Evolutionary conservation across 1,140 invertebrate species (phyloP).

Genomic region (Aphelenchoides fujianensis): DNA sequence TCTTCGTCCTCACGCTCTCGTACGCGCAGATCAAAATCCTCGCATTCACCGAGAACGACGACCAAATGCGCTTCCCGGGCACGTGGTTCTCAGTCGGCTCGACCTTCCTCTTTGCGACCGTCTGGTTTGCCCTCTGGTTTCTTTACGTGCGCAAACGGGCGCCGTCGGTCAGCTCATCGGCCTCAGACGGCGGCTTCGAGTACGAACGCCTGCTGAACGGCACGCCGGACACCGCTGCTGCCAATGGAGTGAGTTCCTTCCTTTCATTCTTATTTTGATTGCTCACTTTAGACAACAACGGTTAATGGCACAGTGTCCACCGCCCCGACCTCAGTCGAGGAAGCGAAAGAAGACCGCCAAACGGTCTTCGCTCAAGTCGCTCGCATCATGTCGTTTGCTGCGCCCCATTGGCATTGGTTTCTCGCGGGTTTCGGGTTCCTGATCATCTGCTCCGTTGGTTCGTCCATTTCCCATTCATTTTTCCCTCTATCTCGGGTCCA

Average conservation of each 20-base stretch:
- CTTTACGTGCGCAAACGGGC: background rate
- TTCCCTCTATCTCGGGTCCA: too few relatives aligned
- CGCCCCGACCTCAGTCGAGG: too few relatives aligned
- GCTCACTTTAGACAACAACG: too few relatives aligned
- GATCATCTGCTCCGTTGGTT: conserved; percentile 19
- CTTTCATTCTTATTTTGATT: too few relatives aligned
- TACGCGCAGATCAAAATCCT: conserved; percentile 17
- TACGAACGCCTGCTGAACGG: background rate
- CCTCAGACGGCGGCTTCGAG: background rate
- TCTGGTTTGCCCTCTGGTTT: background rate
- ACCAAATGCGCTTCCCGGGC: conserved; percentile 8
- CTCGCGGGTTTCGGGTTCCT: conserved; percentile 18
- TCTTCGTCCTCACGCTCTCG: background rate
- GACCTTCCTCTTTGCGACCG: background rate
- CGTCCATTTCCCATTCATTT: too few relatives aligned
- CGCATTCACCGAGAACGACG: conserved; percentile 3
- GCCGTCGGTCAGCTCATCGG: background rate
- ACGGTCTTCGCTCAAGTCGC: conserved; percentile 18
- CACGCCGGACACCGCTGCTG: background rate
- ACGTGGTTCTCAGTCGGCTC: conserved; percentile 9
- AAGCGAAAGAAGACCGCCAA: background rate
- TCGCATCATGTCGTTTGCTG: conserved; percentile 13
- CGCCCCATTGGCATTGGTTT: conserved; percentile 14
- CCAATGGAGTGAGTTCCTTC: background rate
- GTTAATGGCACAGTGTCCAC: too few relatives aligned